phyloP scores from a whole-genome alignment of 2,113 vertebrate species.

The Orthochromis indermauri region DNA sequence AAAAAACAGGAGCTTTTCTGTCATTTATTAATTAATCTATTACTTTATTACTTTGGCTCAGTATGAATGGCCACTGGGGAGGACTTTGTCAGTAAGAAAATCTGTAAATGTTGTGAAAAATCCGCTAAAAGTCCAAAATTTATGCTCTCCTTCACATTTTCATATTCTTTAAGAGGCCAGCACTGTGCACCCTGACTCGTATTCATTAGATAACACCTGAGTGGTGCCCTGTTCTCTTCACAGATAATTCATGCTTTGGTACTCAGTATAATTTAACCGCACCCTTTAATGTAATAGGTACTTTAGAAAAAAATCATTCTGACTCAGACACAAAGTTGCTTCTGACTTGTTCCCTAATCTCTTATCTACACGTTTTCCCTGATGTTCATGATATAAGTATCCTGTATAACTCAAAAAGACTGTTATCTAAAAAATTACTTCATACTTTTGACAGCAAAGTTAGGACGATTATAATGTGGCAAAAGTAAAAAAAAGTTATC shows the following conservation, averaged over 20 bases:
- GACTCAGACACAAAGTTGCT: not conserved
- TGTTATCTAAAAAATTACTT: not conserved
- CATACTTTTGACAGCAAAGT: not conserved
- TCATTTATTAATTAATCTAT: not conserved
- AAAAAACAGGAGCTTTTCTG: not conserved
- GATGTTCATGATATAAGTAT: not conserved
- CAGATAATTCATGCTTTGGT: not conserved
- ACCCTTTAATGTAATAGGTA: not conserved
- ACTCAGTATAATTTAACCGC: not conserved
- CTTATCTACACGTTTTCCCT: not conserved
- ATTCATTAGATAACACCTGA: not conserved
- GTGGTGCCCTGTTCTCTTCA: not conserved
- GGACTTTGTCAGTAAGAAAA: not conserved
- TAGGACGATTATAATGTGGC: not conserved
- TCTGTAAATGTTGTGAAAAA: not conserved
- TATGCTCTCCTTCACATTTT: not conserved
- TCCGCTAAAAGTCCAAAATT: not conserved
- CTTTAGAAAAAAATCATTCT: not conserved
- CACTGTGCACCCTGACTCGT: not conserved
- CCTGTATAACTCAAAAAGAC: not conserved
- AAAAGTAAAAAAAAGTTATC: not conserved
- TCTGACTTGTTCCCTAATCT: not conserved
- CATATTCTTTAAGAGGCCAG: not conserved
- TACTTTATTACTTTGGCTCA: not conserved
- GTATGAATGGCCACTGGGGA: not conserved